A percentile compares a stretch with the other conserved stretches of the same genome.
Conservation (phyloP, 1,140 invertebrate species). For the Drosophila nikananu region DNA sequence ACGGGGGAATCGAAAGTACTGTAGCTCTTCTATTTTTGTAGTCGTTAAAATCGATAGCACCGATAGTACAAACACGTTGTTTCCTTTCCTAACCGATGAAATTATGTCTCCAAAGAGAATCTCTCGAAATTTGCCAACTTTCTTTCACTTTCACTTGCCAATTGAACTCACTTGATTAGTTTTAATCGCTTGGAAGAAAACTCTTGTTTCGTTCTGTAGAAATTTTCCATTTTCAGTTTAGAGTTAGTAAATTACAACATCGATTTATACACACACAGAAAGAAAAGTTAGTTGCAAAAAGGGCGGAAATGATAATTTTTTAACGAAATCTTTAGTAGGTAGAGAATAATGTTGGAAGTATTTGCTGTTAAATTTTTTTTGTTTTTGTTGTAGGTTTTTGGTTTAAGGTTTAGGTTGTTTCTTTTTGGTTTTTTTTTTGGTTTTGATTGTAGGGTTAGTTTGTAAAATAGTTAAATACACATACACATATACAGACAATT, state of each 20-base stretch:
- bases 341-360: conserved; percentile 44
- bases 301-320: conserved; percentile 59
- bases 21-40: background rate
- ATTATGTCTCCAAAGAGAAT: conserved; percentile 15
- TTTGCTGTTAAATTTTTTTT: conserved; percentile 33
- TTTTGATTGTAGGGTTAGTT: conserved; percentile 41
- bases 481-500: conserved; percentile 77
- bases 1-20: background rate
- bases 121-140: conserved; percentile 70
- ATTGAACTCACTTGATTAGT: conserved; percentile 83
- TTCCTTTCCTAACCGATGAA: conserved; percentile 30
- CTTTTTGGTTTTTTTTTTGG: conserved; percentile 41
- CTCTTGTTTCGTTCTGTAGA: conserved; percentile 72
- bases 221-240: conserved; percentile 67
- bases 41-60: conserved; percentile 18
- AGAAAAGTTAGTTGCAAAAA: conserved; percentile 81
- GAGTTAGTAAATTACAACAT: conserved; percentile 79
- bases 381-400: conserved; percentile 42
- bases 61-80: conserved; percentile 1
- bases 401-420: conserved; percentile 24
- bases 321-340: conserved; percentile 42
- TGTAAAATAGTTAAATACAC: conserved; percentile 66
- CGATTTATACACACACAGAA: conserved; percentile 80
- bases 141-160: conserved; percentile 75
- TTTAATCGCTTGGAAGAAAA: conserved; percentile 64